Conservation (phyloP, 1,140 invertebrate species). For the Papilio glaucus region DNA sequence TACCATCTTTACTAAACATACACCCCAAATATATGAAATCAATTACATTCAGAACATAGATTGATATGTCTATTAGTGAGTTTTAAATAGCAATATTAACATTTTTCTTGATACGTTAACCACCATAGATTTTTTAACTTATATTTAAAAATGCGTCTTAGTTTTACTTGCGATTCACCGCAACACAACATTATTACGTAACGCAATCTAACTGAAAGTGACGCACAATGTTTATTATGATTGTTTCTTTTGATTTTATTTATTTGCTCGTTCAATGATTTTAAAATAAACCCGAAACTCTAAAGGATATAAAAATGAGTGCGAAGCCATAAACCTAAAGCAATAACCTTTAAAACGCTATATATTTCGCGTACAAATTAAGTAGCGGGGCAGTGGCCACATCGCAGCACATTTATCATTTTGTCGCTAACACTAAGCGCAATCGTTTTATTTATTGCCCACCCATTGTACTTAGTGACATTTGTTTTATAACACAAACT, state of each 20-base stretch:
- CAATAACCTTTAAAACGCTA: slow-evolving; percentile 37
- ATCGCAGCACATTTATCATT: slow-evolving; percentile 38
- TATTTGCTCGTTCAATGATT: neutral
- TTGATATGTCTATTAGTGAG: too few relatives aligned
- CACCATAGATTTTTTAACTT: too few relatives aligned
- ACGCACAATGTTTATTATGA: neutral
- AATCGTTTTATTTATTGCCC: slow-evolving; percentile 38
- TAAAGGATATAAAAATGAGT: slow-evolving; percentile 25
- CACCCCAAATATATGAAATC: too few relatives aligned
- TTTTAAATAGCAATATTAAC: too few relatives aligned
- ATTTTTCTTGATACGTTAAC: too few relatives aligned
- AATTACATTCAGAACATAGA: too few relatives aligned
- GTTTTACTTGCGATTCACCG: neutral
- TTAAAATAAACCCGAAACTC: neutral
- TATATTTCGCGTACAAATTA: slow-evolving; percentile 39
- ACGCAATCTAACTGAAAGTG: neutral
- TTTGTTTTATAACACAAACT: slow-evolving; percentile 39
- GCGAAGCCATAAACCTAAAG: slow-evolving; percentile 28
- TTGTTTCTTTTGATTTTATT: neutral
- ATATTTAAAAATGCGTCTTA: neutral
- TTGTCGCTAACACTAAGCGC: slow-evolving; percentile 39
- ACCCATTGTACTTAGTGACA: slow-evolving; percentile 39
- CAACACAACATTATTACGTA: neutral
- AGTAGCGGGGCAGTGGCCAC: slow-evolving; percentile 37
- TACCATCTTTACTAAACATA: too few relatives aligned